Evolutionary conservation across 35 echinoderm and acorn worm genomes (phyloP).

Genomic region (Ophioderma brevispina): DNA sequence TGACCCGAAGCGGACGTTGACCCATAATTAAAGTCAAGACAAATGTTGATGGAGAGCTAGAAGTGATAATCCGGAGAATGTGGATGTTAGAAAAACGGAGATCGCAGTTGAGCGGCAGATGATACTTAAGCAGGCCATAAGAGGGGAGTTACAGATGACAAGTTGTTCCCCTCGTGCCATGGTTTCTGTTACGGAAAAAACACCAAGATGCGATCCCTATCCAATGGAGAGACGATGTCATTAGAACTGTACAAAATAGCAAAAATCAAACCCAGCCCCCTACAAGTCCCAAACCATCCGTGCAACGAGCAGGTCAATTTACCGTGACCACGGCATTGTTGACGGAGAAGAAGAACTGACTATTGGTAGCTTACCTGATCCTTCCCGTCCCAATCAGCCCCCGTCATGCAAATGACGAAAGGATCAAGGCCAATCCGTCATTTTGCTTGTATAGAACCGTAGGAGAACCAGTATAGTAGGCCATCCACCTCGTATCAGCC

Average conservation of each 20-base stretch:
- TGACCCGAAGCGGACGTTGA: neutral
- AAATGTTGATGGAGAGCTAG: neutral
- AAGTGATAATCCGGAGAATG: neutral
- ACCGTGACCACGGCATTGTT: constrained; percentile 34
- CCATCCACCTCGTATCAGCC: neutral
- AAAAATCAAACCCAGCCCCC: too few species aligned
- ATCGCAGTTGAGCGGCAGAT: constrained; percentile 32
- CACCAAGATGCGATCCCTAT: neutral
- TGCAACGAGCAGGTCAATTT: neutral
- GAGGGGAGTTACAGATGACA: neutral
- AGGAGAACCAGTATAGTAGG: neutral
- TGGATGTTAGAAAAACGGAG: constrained; percentile 14
- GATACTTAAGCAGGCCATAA: constrained; percentile 7
- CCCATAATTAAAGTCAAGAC: neutral
- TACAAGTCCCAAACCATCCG: neutral
- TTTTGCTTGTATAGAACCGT: constrained; percentile 60
- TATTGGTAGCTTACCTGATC: constrained; percentile 31
- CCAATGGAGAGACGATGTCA: neutral
- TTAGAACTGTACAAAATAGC: neutral
- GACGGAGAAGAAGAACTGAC: constrained; percentile 67
- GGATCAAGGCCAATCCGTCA: constrained; percentile 16
- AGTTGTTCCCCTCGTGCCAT: neutral
- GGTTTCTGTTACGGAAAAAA: neutral
- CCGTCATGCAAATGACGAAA: neutral
- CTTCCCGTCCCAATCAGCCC: constrained; percentile 5